These are phyloP conservation scores for Uropsilus gracilis DNA, from an alignment of 2,113 vertebrate species.

Conservation along the genomic window DNA sequence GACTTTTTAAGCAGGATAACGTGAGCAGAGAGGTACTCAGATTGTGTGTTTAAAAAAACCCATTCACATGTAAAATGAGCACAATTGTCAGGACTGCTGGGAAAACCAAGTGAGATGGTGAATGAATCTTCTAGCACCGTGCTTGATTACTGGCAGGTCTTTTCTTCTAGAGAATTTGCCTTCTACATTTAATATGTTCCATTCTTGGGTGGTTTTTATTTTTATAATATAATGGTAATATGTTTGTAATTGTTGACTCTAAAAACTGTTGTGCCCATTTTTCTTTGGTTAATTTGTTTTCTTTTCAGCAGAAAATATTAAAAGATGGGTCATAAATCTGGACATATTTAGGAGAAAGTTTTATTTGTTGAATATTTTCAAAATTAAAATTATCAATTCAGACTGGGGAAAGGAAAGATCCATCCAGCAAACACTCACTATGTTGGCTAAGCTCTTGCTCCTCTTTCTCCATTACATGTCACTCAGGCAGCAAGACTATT, in stretches of 20 bases:
- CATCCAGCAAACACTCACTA: not conserved
- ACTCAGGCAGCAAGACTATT: not conserved
- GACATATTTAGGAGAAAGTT: not conserved
- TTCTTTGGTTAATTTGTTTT: slow-evolving; percentile 4
- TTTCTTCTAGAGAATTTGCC: not conserved
- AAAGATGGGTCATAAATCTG: not conserved
- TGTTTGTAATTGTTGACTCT: not conserved
- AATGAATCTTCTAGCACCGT: not conserved
- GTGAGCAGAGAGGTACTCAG: not conserved
- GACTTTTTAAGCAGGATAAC: not conserved
- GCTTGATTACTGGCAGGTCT: not conserved
- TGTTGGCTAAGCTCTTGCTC: not conserved
- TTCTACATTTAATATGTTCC: not conserved
- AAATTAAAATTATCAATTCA: slow-evolving; percentile 22
- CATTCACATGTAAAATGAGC: not conserved
- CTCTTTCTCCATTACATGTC: not conserved
- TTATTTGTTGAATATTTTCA: not conserved
- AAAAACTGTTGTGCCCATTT: not conserved
- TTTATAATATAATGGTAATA: not conserved
- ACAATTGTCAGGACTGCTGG: not conserved
- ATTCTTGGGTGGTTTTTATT: not conserved
- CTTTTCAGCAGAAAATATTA: slow-evolving; percentile 30
- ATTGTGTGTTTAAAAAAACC: not conserved
- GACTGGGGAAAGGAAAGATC: not conserved
- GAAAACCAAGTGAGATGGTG: not conserved